Evolutionary conservation across 2,797 vertebrate species (phyloP).

Genomic region (Neosalanx taihuensis): DNA sequence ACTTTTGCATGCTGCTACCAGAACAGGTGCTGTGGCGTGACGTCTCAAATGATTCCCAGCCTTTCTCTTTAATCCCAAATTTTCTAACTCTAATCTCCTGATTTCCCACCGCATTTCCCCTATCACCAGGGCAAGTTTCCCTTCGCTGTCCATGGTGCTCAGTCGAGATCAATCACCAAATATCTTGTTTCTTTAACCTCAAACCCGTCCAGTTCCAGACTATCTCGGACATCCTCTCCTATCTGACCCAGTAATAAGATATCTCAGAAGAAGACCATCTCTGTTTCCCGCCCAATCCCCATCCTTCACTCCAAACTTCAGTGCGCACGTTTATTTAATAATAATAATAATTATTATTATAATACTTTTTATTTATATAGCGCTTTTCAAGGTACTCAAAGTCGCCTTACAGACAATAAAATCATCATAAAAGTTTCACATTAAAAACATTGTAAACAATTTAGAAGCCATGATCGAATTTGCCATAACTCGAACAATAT

Average conservation of each 20-base stretch:
- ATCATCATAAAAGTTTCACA: too few relatives aligned
- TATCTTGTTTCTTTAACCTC: background rate
- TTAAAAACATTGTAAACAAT: too few relatives aligned
- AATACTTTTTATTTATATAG: too few relatives aligned
- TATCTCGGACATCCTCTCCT: slow-evolving; percentile 11
- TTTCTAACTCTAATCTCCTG: slow-evolving; percentile 76
- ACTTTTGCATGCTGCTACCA: slow-evolving; percentile 67
- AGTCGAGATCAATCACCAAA: slow-evolving; percentile 3
- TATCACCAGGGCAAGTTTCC: slow-evolving; percentile 70
- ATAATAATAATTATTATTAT: too few relatives aligned
- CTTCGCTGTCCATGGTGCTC: slow-evolving; percentile 68
- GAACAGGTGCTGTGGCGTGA: slow-evolving; percentile 37
- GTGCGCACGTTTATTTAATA: background rate
- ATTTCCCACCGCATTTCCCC: slow-evolving; percentile 75
- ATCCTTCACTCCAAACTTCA: background rate
- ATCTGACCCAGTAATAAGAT: slow-evolving; percentile 25
- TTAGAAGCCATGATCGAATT: background rate
- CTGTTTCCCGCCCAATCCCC: background rate
- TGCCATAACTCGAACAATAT: background rate
- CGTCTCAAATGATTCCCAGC: slow-evolving; percentile 51
- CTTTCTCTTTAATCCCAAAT: slow-evolving; percentile 69
- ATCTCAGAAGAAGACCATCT: background rate
- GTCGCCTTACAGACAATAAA: too few relatives aligned
- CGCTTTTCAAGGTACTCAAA: too few relatives aligned
- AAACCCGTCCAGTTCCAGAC: background rate